Evolutionary conservation across 2,797 vertebrate species (phyloP).

Genomic region (Sebastes oblongus): DNA sequence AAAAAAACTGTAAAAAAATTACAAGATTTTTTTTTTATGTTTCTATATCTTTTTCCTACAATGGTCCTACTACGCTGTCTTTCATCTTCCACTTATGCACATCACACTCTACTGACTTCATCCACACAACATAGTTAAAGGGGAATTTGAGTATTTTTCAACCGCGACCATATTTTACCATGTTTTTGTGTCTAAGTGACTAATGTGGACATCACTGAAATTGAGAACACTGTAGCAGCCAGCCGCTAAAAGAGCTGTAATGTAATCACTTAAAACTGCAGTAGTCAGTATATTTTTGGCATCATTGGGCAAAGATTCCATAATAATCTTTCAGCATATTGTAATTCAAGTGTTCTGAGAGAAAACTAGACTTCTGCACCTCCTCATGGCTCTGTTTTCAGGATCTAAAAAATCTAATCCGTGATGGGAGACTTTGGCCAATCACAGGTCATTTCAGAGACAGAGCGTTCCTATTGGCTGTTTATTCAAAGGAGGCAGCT

Average conservation of each 20-base stretch:
- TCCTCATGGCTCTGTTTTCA: rapidly evolving
- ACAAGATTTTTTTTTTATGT: too few relatives aligned
- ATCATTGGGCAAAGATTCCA: not conserved
- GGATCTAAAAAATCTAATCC: too few relatives aligned
- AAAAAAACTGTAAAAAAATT: too few relatives aligned
- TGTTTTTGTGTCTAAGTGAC: not conserved
- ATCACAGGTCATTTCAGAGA: too few relatives aligned
- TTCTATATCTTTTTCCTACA: not conserved
- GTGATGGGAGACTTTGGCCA: too few relatives aligned
- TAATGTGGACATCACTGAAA: not conserved
- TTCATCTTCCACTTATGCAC: not conserved
- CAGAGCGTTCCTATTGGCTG: too few relatives aligned
- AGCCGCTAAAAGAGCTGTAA: not conserved
- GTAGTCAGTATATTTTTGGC: not conserved
- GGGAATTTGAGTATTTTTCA: not conserved
- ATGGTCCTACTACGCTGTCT: not conserved
- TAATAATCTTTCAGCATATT: too few relatives aligned
- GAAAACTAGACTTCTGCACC: too few relatives aligned
- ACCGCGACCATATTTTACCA: not conserved
- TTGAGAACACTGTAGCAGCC: not conserved
- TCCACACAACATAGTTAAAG: not conserved
- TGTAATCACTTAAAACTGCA: not conserved
- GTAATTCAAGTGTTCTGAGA: too few relatives aligned
- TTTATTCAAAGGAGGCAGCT: too few relatives aligned
- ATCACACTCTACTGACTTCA: not conserved